phyloP scores from a whole-genome alignment of 30 jellyfish, hydroid and myxozoan genomes.

The Turritopsis dohrnii region DNA sequence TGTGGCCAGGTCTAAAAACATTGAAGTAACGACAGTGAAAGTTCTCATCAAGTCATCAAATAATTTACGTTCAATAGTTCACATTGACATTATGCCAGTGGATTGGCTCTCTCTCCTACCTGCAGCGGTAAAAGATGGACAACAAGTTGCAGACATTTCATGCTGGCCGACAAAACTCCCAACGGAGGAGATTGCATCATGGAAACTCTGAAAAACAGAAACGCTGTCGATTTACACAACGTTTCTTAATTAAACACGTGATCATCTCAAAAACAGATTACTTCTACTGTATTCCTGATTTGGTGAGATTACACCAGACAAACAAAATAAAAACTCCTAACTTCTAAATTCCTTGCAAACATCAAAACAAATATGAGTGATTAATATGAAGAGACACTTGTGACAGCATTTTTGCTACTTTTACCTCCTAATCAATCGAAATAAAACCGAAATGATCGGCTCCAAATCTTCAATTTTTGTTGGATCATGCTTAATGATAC shows the following conservation, averaged over 20 bases:
- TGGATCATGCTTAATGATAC: conserved; percentile 3
- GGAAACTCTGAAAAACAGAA: conserved; percentile 1
- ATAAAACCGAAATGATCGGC: conserved; percentile 18
- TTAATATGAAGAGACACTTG: neutral
- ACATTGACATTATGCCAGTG: neutral
- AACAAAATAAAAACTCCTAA: neutral
- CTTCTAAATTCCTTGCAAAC: too few species aligned
- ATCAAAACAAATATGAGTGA: neutral
- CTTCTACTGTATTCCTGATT: too few species aligned
- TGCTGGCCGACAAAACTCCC: conserved; percentile 31
- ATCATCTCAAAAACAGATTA: too few species aligned
- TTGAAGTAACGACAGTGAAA: neutral
- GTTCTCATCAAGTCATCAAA: neutral
- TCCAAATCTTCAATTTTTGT: conserved; percentile 29
- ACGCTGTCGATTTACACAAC: neutral
- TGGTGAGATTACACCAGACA: neutral
- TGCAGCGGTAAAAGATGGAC: conserved; percentile 25
- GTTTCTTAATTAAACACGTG: neutral
- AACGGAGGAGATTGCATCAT: conserved; percentile 36
- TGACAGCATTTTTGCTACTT: too few species aligned
- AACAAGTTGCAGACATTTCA: conserved; percentile 34
- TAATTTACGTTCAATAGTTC: too few species aligned
- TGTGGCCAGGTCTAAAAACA: conserved; percentile 29
- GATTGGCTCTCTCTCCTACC: conserved; percentile 18
- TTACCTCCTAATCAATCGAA: conserved; percentile 24